Base-by-base conservation (phyloP, 1,140 invertebrate genomes). In the Drosophila punjabiensis region DNA sequence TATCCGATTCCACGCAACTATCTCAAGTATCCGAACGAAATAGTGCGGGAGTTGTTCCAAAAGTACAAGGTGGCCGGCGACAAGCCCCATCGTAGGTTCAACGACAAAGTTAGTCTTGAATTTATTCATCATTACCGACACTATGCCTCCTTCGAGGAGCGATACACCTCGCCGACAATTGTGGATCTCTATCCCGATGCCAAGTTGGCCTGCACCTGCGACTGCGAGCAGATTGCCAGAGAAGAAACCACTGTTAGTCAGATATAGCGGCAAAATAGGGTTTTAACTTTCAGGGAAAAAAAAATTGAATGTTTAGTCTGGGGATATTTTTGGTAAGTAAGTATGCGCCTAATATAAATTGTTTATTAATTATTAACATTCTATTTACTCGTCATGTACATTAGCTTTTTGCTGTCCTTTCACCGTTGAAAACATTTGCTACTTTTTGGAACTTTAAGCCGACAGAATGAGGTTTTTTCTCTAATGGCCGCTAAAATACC, bases 401-500 rank as follows among this genome's bases (percentile, higher is more conserved):
- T 33, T 47, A 39, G 37, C 47, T 61, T n/a, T 47, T n/a, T 47
- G 39, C 18, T 47, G 35, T 71, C 30, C 41, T 58, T 20, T 47
- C 28, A 28, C 45, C 33, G 47, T 41, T 35, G 20, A 50, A 59
- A 60, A 59, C 65, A 59, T 61, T 45, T 45, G 65, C 68, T 74
- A 78, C 81, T 71, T 71, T 71, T 84, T 84, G 70, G 64, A 88
- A 85, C 78, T 81, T 87, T 85, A 88, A 89, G 84, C 84, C 69
- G 85, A 75, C 84, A 77, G 66, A 58, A 65, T 32, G 63, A 66
- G 62, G 45, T 47, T 62, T 69, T 69, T 83, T 65, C 50, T 62
- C 48, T 81, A 88, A 89, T 88, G 86, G 84, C 74, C 67, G 68
- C 74, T 52, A 47, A 88, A 88, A 88, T 88, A 88, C 84, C 84